Conservation (phyloP, 2,797 vertebrate genomes). For the Manis crassicaudata region DNA sequence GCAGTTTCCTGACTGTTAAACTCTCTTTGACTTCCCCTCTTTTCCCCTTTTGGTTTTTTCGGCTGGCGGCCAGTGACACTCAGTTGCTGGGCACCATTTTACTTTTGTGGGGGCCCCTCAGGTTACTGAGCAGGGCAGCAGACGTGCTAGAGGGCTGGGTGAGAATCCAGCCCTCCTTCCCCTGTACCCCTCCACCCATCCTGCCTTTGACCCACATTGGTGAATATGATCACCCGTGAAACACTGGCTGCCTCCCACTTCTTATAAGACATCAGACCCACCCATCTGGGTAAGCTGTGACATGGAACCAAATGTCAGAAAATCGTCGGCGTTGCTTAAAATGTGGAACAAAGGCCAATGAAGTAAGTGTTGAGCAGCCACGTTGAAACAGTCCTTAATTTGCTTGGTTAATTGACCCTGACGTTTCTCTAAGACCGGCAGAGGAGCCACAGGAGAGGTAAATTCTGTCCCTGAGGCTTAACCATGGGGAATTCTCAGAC, state of each 20-base stretch:
- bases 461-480: background rate
- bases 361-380: background rate
- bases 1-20: background rate
- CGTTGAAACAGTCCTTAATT: background rate
- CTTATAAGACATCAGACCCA: background rate
- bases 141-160: background rate
- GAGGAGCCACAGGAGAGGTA: background rate
- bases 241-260: background rate
- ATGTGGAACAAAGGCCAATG: background rate
- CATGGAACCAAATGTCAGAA: background rate
- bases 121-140: background rate
- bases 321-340: background rate
- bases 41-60: background rate
- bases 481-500: background rate
- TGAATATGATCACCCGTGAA: accelerated
- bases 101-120: background rate
- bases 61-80: background rate
- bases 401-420: background rate
- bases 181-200: accelerated
- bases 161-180: accelerated
- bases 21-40: background rate
- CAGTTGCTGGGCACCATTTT: background rate
- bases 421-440: background rate
- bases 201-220: background rate
- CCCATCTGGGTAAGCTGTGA: background rate